Conservation (phyloP, 1,140 invertebrate genomes). For the Pectinophora gossypiella region DNA sequence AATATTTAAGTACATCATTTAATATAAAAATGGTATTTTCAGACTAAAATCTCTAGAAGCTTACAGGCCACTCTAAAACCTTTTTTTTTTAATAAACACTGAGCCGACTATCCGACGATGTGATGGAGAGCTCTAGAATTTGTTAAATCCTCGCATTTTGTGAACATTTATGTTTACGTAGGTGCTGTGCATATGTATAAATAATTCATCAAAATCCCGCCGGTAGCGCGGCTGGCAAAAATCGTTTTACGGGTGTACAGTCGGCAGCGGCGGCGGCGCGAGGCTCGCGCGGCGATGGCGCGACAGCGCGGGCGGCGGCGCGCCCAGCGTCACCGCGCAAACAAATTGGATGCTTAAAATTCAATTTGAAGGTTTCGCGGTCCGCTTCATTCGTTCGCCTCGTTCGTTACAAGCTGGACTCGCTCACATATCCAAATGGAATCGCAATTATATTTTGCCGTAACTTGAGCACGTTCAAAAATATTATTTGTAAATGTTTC, state of each 20-base stretch:
- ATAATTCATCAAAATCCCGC: constrained; percentile 55
- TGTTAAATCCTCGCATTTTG: constrained; percentile 10
- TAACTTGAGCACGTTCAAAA: constrained; percentile 45
- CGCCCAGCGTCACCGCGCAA: constrained; percentile 41
- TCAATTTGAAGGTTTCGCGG: constrained; percentile 73
- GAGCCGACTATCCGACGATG: not conserved
- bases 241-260: constrained; percentile 49
- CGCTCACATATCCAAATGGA: constrained; percentile 52
- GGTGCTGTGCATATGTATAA: constrained; percentile 28
- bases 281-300: constrained; percentile 11
- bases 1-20: not conserved
- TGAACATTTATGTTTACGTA: constrained; percentile 12
- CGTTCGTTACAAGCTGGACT: constrained; percentile 56
- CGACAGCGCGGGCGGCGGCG: constrained; percentile 11
- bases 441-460: constrained; percentile 62
- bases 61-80: too few relatives aligned
- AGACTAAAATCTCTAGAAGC: not conserved
- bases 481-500: constrained; percentile 42
- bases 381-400: constrained; percentile 57
- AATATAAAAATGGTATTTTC: not conserved
- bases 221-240: constrained; percentile 39
- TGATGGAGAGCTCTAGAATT: not conserved
- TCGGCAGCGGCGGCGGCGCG: constrained; percentile 13
- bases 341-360: constrained; percentile 75
- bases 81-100: not conserved